These are phyloP conservation scores for Villa cingulata DNA, from an alignment of 2,888 invertebrate genomes.

Conservation along the genomic window DNA sequence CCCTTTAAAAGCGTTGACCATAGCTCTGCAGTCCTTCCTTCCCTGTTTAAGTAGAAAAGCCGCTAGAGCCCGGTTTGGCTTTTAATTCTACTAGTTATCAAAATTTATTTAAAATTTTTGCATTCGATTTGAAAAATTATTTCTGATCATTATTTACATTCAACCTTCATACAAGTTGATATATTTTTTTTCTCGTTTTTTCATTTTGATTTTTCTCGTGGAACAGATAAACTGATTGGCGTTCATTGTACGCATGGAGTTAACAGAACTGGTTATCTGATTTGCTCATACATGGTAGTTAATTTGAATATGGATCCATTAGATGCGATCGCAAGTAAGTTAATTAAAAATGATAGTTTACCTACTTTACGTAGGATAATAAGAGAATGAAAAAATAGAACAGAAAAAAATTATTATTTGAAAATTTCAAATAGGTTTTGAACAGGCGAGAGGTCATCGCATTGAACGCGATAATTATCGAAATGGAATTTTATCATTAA, in stretches of 20 bases:
- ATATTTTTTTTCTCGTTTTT: slow-evolving; percentile 1
- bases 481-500: not conserved
- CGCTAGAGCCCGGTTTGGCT: no score
- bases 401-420: no score
- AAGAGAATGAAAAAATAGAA: no score
- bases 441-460: slow-evolving; percentile 45
- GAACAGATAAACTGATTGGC: slow-evolving; percentile 52
- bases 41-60: no score
- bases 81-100: no score
- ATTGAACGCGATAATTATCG: slow-evolving; percentile 44
- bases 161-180: no score
- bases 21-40: no score
- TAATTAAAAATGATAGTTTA: not conserved
- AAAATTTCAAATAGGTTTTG: slow-evolving; percentile 38
- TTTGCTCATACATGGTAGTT: slow-evolving; percentile 59
- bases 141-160: no score
- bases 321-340: slow-evolving; percentile 46
- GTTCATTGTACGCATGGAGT: slow-evolving; percentile 74
- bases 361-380: not conserved
- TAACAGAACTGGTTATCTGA: slow-evolving; percentile 66
- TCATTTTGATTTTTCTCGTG: not conserved
- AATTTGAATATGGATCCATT: slow-evolving; percentile 42
- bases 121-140: no score
- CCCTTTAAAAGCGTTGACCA: no score
- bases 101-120: no score